Evolutionary conservation across 2,113 vertebrate genomes (phyloP), one percentile per base, ranked within the genome.

Genomic region (Syrmaticus mikado): DNA sequence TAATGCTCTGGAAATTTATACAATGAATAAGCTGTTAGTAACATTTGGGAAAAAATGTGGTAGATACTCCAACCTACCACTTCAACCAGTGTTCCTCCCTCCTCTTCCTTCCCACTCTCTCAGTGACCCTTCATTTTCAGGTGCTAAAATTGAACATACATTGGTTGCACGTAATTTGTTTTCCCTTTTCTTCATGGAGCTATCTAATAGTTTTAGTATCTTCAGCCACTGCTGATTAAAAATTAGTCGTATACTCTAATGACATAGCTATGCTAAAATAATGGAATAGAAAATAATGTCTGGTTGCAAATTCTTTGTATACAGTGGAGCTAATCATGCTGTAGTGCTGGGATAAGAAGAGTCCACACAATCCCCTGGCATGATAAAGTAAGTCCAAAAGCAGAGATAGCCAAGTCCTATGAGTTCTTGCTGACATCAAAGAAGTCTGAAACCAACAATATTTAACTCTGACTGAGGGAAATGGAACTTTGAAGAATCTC

Each of bases 291-390:
- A 95, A 77, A 83, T 38, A 77, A 82, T 32, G 41, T 8, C 57
- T 93, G 18, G 8, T 30, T 90, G 57, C 58, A 89, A 93, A 91
- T 82, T 45, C 48, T 64, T 85, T 92, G 80, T 89, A 74, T 90
- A 74, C 60, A 81, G 18, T 14, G 21, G 41, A 92, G 41, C 41
- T 78, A 78, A 95, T 88, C 65, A 71, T 38, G 32, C 80, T 12
- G 6, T 41, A 71, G 45, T 74, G 28, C 24, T 78, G 43, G 73
- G 64, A 74, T 88, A 86, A 81, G 50, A 64, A 67, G 20, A n/a
- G 64, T 66, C 89, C 87, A 48, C 21, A 45, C 48, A 32, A 71
- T 83, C 45, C 40, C 30, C 28, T 40, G 16, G 21, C 58, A 15
- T 5, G 22, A 87, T 45, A 61, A 91, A 95, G 0, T 10, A 55